A percentile compares a stretch with the other conserved stretches of the same genome.
phyloP scores from a whole-genome alignment of 2,888 invertebrate genomes.

The Melanophora roralis region DNA sequence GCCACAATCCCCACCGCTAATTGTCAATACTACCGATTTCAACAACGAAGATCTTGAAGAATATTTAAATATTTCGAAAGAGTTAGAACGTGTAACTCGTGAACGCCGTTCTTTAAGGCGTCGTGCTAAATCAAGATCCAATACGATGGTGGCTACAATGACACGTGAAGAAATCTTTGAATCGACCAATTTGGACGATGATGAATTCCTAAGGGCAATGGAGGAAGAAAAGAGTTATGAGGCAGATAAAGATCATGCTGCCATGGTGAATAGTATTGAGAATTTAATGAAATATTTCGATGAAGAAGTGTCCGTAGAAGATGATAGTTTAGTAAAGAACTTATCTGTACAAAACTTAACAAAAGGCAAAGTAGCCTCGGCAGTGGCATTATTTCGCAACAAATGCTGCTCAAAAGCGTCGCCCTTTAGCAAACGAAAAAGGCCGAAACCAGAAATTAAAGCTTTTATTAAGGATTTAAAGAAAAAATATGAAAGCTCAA shows the following conservation, averaged over 20 bases:
- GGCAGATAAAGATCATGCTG: background rate
- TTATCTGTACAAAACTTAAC: conserved; percentile 62
- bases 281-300: conserved; percentile 72
- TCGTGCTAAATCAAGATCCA: conserved; percentile 39
- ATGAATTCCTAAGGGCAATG: conserved; percentile 67
- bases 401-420: conserved; percentile 45
- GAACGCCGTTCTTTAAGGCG: conserved; percentile 49
- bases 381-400: conserved; percentile 66
- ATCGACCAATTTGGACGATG: conserved; percentile 69
- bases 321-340: conserved; percentile 32
- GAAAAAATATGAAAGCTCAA: conserved; percentile 67
- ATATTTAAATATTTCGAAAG: conserved; percentile 68
- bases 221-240: conserved; percentile 67
- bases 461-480: conserved; percentile 66
- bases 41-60: conserved; percentile 69
- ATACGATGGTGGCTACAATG: conserved; percentile 67
- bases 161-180: conserved; percentile 72
- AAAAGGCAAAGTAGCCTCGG: conserved; percentile 67
- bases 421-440: conserved; percentile 31
- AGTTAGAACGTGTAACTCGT: conserved; percentile 68
- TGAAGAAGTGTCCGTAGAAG: conserved; percentile 67
- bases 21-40: conserved; percentile 69
- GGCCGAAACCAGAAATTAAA: conserved; percentile 13
- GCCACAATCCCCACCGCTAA: conserved; percentile 45
- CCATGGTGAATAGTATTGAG: conserved; percentile 62